Evolutionary conservation across 2,888 invertebrate species (phyloP).

Genomic region (Rotaria socialis): DNA sequence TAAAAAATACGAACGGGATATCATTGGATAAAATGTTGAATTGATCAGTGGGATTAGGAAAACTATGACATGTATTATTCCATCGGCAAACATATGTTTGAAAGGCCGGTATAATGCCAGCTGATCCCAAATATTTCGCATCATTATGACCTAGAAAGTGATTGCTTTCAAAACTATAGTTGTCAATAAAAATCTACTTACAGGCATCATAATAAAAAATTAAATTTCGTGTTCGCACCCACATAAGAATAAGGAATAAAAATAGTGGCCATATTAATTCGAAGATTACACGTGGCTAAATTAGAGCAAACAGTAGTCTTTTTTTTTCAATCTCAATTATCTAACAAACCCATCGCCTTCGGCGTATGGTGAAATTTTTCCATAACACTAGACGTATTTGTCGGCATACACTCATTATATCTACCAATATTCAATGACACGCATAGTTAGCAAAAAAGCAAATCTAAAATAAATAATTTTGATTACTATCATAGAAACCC

Average conservation of each 20-base stretch:
- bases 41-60: neutral
- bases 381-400: constrained; percentile 23
- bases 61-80: constrained; percentile 39
- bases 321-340: constrained; percentile 50
- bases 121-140: constrained; percentile 38
- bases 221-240: constrained; percentile 42
- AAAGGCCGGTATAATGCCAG: constrained; percentile 39
- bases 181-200: neutral
- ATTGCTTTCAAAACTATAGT: too few species aligned
- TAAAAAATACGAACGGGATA: neutral
- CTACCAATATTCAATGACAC: neutral
- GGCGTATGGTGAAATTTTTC: constrained; percentile 15
- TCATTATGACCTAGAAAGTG: constrained; percentile 38
- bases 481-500: too few species aligned
- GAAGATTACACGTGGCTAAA: constrained; percentile 39
- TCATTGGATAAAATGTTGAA: neutral
- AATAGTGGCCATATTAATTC: constrained; percentile 45
- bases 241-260: constrained; percentile 44
- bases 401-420: neutral
- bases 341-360: constrained; percentile 62
- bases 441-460: neutral
- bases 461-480: neutral
- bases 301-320: neutral
- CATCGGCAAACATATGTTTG: constrained; percentile 38
- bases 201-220: constrained; percentile 34